phyloP scores from a whole-genome alignment of 37 sponge, comb jelly and placozoan species.

The Geodia barretti region DNA sequence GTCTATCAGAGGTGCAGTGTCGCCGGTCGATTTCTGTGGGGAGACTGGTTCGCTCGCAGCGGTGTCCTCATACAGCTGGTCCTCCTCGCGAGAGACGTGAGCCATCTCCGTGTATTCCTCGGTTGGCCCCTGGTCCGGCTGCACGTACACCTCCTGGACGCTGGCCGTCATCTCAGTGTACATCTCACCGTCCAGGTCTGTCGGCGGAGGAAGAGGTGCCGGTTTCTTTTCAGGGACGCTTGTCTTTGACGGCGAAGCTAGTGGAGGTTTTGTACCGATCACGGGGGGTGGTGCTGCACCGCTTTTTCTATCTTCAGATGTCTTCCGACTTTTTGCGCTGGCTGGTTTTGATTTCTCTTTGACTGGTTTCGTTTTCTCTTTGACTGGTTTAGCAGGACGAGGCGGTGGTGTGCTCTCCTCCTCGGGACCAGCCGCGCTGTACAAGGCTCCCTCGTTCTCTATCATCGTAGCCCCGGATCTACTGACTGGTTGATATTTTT shows the following conservation, averaged over 20 bases:
- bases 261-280: too few species aligned
- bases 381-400: not conserved
- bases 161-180: slow-evolving; percentile 32
- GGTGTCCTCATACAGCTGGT: slow-evolving; percentile 46
- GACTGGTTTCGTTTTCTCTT: too few species aligned
- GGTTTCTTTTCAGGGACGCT: too few species aligned
- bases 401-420: not conserved
- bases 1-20: not conserved
- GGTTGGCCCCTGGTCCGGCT: not conserved
- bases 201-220: not conserved
- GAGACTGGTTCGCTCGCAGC: not conserved
- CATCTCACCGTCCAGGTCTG: slow-evolving; percentile 8
- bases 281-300: not conserved
- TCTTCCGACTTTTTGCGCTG: too few species aligned
- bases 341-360: too few species aligned
- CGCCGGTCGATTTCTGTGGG: not conserved
- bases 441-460: not conserved
- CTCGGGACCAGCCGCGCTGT: not conserved
- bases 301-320: too few species aligned
- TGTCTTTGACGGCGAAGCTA: too few species aligned
- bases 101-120: slow-evolving; percentile 31
- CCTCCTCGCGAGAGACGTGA: not conserved
- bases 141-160: slow-evolving; percentile 22
- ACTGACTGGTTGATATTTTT: not conserved
- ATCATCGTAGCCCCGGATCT: not conserved